These are phyloP conservation scores for Champsocephalus esox DNA, from an alignment of 2,797 vertebrate genomes.

Conservation along the genomic window DNA sequence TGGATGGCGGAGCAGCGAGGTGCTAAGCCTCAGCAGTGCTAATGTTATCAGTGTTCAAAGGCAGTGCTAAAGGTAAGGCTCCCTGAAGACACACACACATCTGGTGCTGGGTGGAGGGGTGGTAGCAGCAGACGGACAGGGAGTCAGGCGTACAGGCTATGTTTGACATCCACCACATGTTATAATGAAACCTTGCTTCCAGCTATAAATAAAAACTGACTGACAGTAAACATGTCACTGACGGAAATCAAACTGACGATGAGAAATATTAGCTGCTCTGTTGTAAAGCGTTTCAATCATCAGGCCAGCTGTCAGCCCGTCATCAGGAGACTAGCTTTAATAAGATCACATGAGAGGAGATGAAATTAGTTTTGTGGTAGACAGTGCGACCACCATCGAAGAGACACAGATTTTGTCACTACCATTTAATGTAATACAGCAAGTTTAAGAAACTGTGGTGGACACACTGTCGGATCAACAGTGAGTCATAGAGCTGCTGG, in stretches of 20 bases:
- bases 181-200: constrained; percentile 25
- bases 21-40: constrained; percentile 69
- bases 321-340: constrained; percentile 14
- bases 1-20: constrained; percentile 59
- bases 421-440: not conserved
- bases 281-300: constrained; percentile 27
- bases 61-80: constrained; percentile 69
- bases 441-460: not conserved
- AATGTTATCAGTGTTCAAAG: constrained; percentile 82
- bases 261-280: constrained; percentile 27
- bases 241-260: constrained; percentile 34
- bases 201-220: constrained; percentile 49
- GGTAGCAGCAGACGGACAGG: constrained; percentile 60
- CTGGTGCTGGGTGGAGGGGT: constrained; percentile 44
- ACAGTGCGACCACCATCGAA: not conserved
- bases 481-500: not conserved
- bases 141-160: constrained; percentile 9
- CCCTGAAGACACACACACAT: constrained; percentile 68
- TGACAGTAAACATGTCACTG: constrained; percentile 48
- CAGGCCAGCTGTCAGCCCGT: constrained; percentile 10
- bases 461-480: not conserved
- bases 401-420: not conserved
- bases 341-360: constrained; percentile 8
- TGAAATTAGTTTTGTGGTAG: not conserved
- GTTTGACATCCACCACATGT: constrained; percentile 32